Percentiles rank a stretch among this genome's conserved stretches.
These are phyloP conservation scores for Thyatira batis DNA, from an alignment of 2,888 invertebrate species.

Conservation along the genomic window DNA sequence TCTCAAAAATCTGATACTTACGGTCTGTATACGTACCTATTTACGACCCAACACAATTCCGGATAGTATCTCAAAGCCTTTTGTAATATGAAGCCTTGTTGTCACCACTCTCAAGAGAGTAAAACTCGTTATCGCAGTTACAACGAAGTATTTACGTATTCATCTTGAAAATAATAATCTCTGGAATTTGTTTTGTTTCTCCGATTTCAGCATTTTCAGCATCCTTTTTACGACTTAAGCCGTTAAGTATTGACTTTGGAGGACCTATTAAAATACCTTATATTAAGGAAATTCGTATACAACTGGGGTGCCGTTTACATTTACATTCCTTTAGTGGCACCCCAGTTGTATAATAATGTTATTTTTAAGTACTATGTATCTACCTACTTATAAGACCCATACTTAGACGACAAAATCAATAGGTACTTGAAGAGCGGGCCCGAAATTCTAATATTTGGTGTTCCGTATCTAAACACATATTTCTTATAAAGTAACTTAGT, in stretches of 20 bases:
- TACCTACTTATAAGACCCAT: too few relatives aligned
- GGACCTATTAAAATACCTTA: neutral
- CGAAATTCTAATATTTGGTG: too few relatives aligned
- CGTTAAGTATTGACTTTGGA: neutral
- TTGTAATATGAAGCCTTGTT: constrained; percentile 3
- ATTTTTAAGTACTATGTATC: too few relatives aligned
- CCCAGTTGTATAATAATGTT: too few relatives aligned
- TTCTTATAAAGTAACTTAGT: too few relatives aligned
- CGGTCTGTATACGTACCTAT: neutral
- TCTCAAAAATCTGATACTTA: neutral
- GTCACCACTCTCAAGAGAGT: neutral
- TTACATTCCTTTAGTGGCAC: too few relatives aligned
- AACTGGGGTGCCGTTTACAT: neutral
- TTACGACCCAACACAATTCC: neutral
- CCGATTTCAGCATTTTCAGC: neutral
- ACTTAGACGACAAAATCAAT: too few relatives aligned
- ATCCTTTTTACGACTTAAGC: neutral
- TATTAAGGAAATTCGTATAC: neutral
- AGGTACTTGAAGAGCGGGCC: too few relatives aligned
- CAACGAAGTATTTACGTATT: neutral
- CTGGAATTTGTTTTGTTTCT: neutral
- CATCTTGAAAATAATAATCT: constrained; percentile 3
- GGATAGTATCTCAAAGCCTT: constrained; percentile 4
- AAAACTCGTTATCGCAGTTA: constrained; percentile 1
- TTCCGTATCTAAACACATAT: too few relatives aligned